phyloP scores from a whole-genome alignment of 2,888 invertebrate genomes.

The Proisotoma minuta region DNA sequence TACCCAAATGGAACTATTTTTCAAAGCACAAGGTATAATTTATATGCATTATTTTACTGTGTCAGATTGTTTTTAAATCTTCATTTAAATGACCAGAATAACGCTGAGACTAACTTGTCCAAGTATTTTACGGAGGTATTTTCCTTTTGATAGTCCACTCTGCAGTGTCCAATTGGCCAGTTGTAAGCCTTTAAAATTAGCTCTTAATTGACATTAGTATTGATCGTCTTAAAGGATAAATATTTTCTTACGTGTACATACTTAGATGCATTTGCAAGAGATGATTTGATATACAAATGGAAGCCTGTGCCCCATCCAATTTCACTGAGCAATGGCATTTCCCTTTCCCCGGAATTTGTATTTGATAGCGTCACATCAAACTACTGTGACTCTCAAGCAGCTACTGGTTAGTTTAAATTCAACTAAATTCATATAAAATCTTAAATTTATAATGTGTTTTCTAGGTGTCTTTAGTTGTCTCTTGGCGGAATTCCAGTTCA shows the following conservation, averaged over 20 bases:
- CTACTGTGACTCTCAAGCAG: slow-evolving; percentile 1
- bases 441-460: background rate
- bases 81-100: background rate
- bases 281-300: slow-evolving; percentile 10
- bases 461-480: slow-evolving; percentile 6
- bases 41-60: no score
- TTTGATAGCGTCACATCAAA: slow-evolving; percentile 1
- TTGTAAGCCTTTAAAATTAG: background rate
- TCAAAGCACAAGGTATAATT: background rate
- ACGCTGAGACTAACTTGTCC: background rate
- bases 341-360: background rate
- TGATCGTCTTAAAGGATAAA: no score
- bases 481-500: slow-evolving; percentile 9
- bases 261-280: slow-evolving; percentile 7
- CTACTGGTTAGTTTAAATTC: no score
- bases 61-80: background rate
- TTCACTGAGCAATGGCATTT: background rate
- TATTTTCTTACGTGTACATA: no score
- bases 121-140: slow-evolving; percentile 1
- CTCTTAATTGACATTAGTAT: no score
- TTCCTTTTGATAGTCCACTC: background rate
- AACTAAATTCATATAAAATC: background rate
- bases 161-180: slow-evolving; percentile 3
- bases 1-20: slow-evolving; percentile 1
- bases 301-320: background rate